A percentile compares a stretch with the other conserved stretches of the same genome.
Conservation (phyloP, 2,888 invertebrate genomes). For the Pyrochroa serraticornis region DNA sequence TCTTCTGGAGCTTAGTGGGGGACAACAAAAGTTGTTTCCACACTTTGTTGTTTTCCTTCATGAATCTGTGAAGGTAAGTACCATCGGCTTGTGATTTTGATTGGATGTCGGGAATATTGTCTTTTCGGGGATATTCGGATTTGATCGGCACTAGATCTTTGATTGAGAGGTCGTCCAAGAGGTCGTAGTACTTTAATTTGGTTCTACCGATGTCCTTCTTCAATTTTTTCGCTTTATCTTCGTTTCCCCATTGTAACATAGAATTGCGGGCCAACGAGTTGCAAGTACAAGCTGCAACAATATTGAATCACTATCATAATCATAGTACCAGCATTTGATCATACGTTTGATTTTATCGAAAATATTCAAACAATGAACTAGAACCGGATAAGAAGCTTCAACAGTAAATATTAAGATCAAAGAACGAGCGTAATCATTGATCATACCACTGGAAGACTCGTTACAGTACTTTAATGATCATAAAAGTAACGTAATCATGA, state of each 20-base stretch:
- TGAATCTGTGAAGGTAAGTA: slow-evolving; percentile 23
- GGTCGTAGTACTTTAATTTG: slow-evolving; percentile 39
- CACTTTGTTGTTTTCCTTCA: slow-evolving; percentile 31
- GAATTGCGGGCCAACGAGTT: not conserved
- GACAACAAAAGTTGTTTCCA: slow-evolving; percentile 41
- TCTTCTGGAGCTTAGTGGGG: not conserved
- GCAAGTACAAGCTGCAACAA: not conserved
- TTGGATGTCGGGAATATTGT: slow-evolving; percentile 9
- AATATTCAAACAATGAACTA: too few species aligned
- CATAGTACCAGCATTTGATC: too few species aligned
- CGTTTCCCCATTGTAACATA: not conserved
- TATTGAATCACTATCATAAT: too few species aligned
- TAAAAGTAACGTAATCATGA: too few species aligned
- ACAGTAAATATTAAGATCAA: too few species aligned
- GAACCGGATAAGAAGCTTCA: too few species aligned
- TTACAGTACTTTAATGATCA: too few species aligned
- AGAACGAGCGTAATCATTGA: too few species aligned
- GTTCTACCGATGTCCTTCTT: not conserved
- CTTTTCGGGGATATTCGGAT: slow-evolving; percentile 45
- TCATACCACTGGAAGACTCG: too few species aligned
- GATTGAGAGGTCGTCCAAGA: slow-evolving; percentile 45
- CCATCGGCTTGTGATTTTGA: slow-evolving; percentile 27
- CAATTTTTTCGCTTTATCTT: not conserved
- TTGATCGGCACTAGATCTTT: slow-evolving; percentile 44
- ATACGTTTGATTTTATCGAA: too few species aligned